These are phyloP conservation scores for Drosophila siamana DNA, from an alignment of 2,888 invertebrate genomes.

Conservation along the genomic window DNA sequence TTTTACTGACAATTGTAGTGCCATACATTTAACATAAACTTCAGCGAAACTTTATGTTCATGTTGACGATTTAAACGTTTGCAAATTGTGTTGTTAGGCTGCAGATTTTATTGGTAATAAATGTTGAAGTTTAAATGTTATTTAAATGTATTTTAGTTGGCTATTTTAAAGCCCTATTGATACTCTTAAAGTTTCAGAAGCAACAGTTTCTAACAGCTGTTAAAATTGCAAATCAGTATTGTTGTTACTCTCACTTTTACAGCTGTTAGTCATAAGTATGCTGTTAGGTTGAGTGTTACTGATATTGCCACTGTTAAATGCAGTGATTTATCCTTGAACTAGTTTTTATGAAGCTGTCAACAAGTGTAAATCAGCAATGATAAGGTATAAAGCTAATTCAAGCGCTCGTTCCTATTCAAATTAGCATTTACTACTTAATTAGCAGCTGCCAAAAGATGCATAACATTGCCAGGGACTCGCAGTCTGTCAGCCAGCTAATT, in stretches of 20 bases:
- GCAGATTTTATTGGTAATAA: background rate
- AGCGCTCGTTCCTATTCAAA: slow-evolving; percentile 3
- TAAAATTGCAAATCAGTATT: no score
- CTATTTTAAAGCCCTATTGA: no score
- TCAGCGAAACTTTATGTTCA: background rate
- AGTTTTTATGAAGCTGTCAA: background rate
- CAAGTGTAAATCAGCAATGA: background rate
- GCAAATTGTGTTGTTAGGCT: background rate
- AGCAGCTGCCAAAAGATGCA: slow-evolving; percentile 24
- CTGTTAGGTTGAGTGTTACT: no score
- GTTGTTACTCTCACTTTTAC: no score
- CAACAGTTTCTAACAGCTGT: no score
- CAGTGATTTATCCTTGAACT: background rate
- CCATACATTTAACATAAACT: background rate
- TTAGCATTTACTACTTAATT: slow-evolving; percentile 29
- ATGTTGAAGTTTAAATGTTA: no score
- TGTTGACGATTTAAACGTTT: background rate
- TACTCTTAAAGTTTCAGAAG: no score
- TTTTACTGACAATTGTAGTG: background rate
- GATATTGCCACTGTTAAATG: background rate
- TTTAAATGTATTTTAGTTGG: background rate
- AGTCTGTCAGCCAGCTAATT: slow-evolving; percentile 20
- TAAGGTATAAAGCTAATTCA: background rate
- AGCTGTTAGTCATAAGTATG: no score
- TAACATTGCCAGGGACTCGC: background rate